Evolutionary conservation across 2,888 invertebrate genomes (phyloP), one percentile per base, ranked within the genome.

Genomic region (Pinctada fucata): DNA sequence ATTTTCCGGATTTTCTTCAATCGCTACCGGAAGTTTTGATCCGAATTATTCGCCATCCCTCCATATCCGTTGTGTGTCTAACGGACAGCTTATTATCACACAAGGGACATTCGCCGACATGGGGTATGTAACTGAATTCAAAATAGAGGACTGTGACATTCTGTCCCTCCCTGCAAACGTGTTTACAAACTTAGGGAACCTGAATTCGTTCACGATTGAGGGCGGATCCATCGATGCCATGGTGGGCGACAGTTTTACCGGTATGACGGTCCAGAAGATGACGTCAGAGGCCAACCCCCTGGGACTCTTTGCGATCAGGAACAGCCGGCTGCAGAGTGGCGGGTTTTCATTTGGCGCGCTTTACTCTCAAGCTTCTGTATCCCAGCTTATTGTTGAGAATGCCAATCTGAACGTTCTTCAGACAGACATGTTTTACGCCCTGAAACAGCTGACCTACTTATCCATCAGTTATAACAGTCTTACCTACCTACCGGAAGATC

Each of bases 161-260:
- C 76, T 79, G 10, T 79, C 82, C 51, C 76, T 87, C 6, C 84
- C 85, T 2, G 81, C 82, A 13, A 65, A 77, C 2, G 79, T 76
- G 10, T 87, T 87, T 76, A 71, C 65, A 31, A 79, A 83, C 31
- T 71, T 87, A 5, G 78, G 73, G 3, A 73, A 79, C 13, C 70
- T 87, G 47, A 86, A 87, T 64, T 82, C 78, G 16, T 83, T 87
- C 64, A 76, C 75, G 13, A 81, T 87, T 49, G 78, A 83, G 16
- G 83, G 83, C 1, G 86, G 87, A 2, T 72, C 79, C 47, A 82
- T 87, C 65, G 79, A 84, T 49, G 76, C 67, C 49, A 76, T 86
- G n/a, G 80, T 83, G 16, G 76, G 82, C 4, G 82, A 85, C 73
- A 83, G 80, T 58, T 81, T 87, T 81, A 78, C 74, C 2, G 83